Conservation (phyloP, 1,140 invertebrate species). For the Aphaenogaster ashmeadi region DNA sequence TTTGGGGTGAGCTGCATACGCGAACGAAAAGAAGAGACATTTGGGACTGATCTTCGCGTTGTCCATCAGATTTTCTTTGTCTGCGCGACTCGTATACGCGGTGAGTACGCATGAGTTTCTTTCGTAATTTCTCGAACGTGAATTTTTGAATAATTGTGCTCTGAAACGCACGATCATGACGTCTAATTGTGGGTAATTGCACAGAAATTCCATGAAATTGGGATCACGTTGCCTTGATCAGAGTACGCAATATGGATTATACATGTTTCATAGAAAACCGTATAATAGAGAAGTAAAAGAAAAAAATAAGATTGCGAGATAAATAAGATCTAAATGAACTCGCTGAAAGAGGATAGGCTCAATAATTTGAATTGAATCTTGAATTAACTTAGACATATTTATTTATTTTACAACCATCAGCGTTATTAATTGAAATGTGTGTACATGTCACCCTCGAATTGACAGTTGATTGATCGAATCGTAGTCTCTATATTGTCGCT, state of each 20-base stretch:
- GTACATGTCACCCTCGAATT: too few species aligned
- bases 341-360: background rate
- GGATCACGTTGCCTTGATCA: background rate
- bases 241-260: background rate
- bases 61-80: background rate
- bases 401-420: background rate
- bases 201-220: background rate
- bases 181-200: conserved; percentile 29
- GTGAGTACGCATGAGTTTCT: conserved; percentile 16
- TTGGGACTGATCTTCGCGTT: background rate
- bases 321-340: background rate
- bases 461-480: background rate
- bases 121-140: background rate
- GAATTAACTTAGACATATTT: background rate
- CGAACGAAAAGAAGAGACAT: conserved; percentile 7
- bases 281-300: background rate
- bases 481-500: background rate
- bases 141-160: conserved; percentile 30
- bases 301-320: background rate
- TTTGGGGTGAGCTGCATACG: background rate
- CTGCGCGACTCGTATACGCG: background rate
- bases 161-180: conserved; percentile 16
- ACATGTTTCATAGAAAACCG: background rate
- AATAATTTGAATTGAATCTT: background rate
- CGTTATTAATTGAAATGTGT: conserved; percentile 1